Evolutionary conservation across 2,797 vertebrate genomes (phyloP), one percentile per base, ranked within the genome.

Genomic region (Menidia menidia): DNA sequence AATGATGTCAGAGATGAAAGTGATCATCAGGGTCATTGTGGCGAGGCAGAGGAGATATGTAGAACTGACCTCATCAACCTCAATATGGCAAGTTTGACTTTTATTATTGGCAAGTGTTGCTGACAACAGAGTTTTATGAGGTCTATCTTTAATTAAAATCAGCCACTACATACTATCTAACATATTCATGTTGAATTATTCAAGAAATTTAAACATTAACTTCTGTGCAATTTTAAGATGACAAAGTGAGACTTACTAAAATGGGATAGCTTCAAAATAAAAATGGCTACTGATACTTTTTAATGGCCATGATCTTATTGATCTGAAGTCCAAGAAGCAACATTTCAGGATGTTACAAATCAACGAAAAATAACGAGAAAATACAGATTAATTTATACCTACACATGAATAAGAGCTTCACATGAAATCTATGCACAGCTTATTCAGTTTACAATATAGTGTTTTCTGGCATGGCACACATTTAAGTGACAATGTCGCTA

Each of bases 1-100:
- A 68, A 60, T 82, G 81, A 79, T 65, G 78, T 90, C 82, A 85
- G 54, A 75, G 74, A 70, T 83, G 78, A 80, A 81, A 81, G 67
- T 64, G 60, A 73, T 63, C 11, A 48, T 75, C 64, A 51, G 43
- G n/a, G 59, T 65, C 55, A 67, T 68, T 54, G 47, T 48, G 47
- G 62, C 32, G 75, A 77, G 9, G 32, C 68, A 63, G 39, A 66
- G 56, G 35, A 18, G 59, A 13, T 3, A 14, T 44, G 31, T 11
- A 10, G 35, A 52, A 73, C 52, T 53, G 66, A 68, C 19, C 57
- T 60, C 5, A 6, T 42, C 61, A 60, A 68, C 54, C 19, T 67
- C 43, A 55, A 55, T 45, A 71, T 30, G 54, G 55, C 78, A 65
- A 72, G 64, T 83, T 65, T 67, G 51, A 67, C 69, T 71, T 71